Base-by-base conservation (phyloP, 1,140 invertebrate genomes). In the Dreissena polymorpha region DNA sequence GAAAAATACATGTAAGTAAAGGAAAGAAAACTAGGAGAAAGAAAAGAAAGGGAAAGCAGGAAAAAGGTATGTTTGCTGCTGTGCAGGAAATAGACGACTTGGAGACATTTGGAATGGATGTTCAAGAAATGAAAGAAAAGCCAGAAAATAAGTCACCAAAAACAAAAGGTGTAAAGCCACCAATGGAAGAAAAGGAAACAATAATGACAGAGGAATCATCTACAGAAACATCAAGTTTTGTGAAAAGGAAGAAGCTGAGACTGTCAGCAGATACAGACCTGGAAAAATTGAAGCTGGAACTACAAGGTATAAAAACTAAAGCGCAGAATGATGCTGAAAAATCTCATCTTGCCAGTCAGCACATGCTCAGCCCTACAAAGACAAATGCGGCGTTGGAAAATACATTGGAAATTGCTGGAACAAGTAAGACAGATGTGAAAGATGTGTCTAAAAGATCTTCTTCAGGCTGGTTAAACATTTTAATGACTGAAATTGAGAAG, bases 41-140 rank as follows among this genome's bases (percentile, higher is more conserved):
- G 18, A 57, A 64, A 6, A 69, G 21, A 53, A 68, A 68, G 21
- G 10, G 21, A 60, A 60, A 60, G 18, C 71, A 73, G 57, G 71
- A 49, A 49, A 72, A 51, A 21, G 71, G 71, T 29, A n/a, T 80
- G 69, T 80, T 80, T 72, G 78, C 71, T 27, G n/a, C 39, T 71
- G 69, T n/a, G 72, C n/a, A 71, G n/a, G 57, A 72, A 29, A 82
- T 82, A 21, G 79, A 82, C 51, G 79, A 82, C 51, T 51, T 82
- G 10, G 79, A 82, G 60, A 82, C 79, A 3, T 82, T 82, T 68
- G 79, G 79, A 55, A 82, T 74, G 71, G 79, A 82, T n/a, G 49
- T 13, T 0, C 55, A 49, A 29, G 69, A 78, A 53, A 16, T 23
- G 12, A 69, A 69, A 16, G 23, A 0, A 50, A 64, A 64, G 8